A percentile compares a stretch with the other conserved stretches of the same genome.
Conservation (phyloP, 1,140 invertebrate species). For the Drosophila equinoxialis region DNA sequence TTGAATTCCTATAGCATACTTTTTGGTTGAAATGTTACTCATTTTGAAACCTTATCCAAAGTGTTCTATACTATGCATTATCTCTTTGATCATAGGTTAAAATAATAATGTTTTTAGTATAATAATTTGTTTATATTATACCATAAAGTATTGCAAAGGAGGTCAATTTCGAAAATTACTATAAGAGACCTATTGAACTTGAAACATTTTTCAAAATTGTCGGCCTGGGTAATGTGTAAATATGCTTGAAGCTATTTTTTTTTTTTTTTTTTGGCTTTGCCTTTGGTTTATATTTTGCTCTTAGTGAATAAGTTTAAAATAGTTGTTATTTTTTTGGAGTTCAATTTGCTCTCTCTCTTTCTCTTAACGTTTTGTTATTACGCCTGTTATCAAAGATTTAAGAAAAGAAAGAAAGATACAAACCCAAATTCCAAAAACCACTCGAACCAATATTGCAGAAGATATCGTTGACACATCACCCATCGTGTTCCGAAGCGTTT, state of each 20-base stretch:
- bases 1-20: no score
- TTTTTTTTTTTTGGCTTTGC: slow-evolving; percentile 16
- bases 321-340: slow-evolving; percentile 17
- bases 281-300: slow-evolving; percentile 44
- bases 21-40: no score
- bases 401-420: slow-evolving; percentile 21
- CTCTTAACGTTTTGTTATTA: neutral
- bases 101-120: no score
- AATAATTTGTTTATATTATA: no score
- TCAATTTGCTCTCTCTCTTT: slow-evolving; percentile 22
- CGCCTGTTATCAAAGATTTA: neutral
- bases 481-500: slow-evolving; percentile 86
- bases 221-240: slow-evolving; percentile 22
- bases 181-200: no score
- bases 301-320: slow-evolving; percentile 48
- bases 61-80: no score
- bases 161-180: no score
- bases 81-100: no score
- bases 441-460: slow-evolving; percentile 74
- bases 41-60: no score
- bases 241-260: slow-evolving; percentile 27
- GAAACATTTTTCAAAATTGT: no score
- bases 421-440: slow-evolving; percentile 42
- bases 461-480: slow-evolving; percentile 84
- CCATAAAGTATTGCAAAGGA: no score